These are phyloP conservation scores for Drosophila quadrilineata DNA, from an alignment of 1,140 invertebrate genomes.

Conservation along the genomic window DNA sequence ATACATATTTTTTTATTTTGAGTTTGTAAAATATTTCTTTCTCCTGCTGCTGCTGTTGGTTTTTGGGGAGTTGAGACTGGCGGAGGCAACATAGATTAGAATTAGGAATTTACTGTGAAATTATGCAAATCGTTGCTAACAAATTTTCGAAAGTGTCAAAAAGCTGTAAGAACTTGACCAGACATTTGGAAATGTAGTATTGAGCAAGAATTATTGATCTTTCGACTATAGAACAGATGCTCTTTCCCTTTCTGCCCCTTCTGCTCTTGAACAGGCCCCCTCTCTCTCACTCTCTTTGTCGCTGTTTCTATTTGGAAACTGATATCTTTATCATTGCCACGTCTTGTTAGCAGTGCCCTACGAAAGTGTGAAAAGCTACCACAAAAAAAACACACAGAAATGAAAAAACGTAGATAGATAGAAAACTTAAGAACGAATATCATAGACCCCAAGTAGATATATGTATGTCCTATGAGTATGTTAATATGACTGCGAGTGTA, in stretches of 20 bases:
- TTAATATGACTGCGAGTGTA: conserved; percentile 22
- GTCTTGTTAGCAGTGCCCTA: conserved; percentile 46
- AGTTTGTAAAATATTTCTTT: background rate
- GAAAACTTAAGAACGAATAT: no score
- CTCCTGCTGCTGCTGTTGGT: background rate
- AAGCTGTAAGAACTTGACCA: conserved; percentile 28
- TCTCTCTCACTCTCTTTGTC: no score
- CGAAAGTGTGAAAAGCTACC: conserved; percentile 62
- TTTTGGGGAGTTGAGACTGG: conserved; percentile 11
- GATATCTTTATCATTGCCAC: conserved; percentile 60
- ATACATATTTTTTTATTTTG: conserved; percentile 15
- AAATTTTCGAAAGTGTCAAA: conserved; percentile 73
- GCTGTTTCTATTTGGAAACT: no score
- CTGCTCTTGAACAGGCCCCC: no score
- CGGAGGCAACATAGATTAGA: conserved; percentile 43
- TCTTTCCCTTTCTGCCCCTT: no score
- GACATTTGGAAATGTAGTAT: background rate
- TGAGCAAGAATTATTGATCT: no score
- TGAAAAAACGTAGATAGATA: no score
- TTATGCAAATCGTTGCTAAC: conserved; percentile 68
- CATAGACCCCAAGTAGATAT: conserved; percentile 7
- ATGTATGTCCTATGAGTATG: conserved; percentile 6
- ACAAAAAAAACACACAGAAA: conserved; percentile 1
- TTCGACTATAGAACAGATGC: no score
- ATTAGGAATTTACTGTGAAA: conserved; percentile 73